phyloP scores from a whole-genome alignment of 2,113 vertebrate species.

The Ailuropoda melanoleuca region DNA sequence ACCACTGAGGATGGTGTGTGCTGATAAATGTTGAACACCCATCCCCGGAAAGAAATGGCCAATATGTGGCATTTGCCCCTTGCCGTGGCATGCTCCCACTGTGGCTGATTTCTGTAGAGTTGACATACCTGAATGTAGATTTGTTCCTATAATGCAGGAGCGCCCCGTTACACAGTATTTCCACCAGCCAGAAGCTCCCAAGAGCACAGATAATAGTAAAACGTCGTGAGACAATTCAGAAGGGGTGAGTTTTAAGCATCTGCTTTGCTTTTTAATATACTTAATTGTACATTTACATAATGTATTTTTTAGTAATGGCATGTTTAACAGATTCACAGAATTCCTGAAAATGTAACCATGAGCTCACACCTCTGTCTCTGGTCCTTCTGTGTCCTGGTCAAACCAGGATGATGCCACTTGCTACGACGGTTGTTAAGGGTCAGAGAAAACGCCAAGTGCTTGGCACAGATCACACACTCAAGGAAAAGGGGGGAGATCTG shows the following conservation, averaged over 20 bases:
- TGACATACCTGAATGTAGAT: fast-evolving
- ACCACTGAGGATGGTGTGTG: fast-evolving
- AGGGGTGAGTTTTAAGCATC: background rate
- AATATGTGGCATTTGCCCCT: background rate
- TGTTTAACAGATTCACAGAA: background rate
- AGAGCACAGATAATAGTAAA: background rate
- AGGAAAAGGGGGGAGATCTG: no score
- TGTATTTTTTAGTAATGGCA: background rate
- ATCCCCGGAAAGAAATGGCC: no score
- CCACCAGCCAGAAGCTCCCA: background rate
- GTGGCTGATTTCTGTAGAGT: fast-evolving
- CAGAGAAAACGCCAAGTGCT: background rate
- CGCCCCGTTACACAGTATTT: background rate
- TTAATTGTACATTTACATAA: background rate
- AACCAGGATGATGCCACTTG: fast-evolving
- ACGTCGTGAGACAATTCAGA: background rate
- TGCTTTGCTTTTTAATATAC: background rate
- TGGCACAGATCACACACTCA: fast-evolving
- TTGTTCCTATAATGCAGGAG: background rate
- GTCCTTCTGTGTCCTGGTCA: background rate
- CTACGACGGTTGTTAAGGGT: fast-evolving
- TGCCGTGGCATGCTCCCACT: background rate
- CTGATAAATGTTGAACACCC: background rate
- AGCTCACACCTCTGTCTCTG: fast-evolving
- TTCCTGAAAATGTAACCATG: background rate